A percentile compares a stretch with the other conserved stretches of the same genome.
phyloP scores from a whole-genome alignment of 1,140 invertebrate genomes.

The Lucilia sericata region DNA sequence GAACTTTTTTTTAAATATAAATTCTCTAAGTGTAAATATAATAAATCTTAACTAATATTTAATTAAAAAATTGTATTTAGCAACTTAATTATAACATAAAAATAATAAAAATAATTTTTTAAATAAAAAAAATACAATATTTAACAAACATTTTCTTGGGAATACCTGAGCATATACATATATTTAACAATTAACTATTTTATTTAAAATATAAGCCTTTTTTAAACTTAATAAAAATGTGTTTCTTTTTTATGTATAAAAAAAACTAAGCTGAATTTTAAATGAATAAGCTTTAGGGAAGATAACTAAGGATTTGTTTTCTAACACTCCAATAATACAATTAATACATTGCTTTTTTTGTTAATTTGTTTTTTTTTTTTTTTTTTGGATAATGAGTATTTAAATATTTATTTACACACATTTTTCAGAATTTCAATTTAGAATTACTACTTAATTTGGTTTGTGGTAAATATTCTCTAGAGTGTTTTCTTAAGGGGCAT shows the following conservation, averaged over 20 bases:
- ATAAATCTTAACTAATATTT: neutral
- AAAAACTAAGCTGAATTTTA: neutral
- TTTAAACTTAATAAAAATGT: slow-evolving; percentile 17
- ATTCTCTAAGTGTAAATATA: slow-evolving; percentile 25
- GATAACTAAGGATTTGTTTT: neutral
- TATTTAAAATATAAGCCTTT: slow-evolving; percentile 6
- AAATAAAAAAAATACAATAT: neutral
- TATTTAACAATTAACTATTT: slow-evolving; percentile 25
- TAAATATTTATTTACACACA: neutral
- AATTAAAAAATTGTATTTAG: neutral
- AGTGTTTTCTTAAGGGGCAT: no score
- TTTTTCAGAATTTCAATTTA: neutral
- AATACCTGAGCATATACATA: slow-evolving; percentile 35
- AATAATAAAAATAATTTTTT: neutral
- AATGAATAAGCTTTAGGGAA: neutral
- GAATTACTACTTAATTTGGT: no score
- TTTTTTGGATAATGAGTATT: neutral
- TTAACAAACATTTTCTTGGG: slow-evolving; percentile 35
- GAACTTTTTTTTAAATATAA: neutral
- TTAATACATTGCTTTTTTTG: slow-evolving; percentile 17
- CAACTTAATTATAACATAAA: neutral
- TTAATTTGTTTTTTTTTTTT: neutral
- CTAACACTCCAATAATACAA: slow-evolving; percentile 9
- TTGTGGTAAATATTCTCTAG: no score
- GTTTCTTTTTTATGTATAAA: no score